phyloP scores from a whole-genome alignment of 2,113 vertebrate species.

The Myrmecobius fasciatus region DNA sequence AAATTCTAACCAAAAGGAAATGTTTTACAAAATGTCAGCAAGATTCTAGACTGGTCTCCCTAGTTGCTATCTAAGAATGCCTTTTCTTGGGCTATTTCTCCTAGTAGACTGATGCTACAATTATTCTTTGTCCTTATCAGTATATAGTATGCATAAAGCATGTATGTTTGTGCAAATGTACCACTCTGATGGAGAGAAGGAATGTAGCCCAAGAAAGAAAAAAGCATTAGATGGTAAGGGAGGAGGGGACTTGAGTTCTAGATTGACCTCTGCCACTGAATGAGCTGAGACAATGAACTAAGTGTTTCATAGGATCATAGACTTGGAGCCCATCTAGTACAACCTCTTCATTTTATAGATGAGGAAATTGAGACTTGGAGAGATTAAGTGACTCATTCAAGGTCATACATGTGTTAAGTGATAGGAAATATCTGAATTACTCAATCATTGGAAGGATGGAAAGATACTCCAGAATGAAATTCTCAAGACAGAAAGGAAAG shows the following conservation, averaged over 20 bases:
- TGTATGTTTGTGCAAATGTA: not conserved
- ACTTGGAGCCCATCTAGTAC: not conserved
- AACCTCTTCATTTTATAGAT: not conserved
- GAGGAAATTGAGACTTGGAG: not conserved
- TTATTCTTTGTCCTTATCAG: not conserved
- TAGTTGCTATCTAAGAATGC: not conserved
- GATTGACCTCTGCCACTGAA: not conserved
- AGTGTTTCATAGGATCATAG: not conserved
- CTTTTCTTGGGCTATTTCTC: not conserved
- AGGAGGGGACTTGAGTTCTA: not conserved
- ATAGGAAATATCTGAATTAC: not conserved
- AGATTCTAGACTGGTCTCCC: not conserved
- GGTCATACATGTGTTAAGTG: not conserved
- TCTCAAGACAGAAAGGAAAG: not conserved
- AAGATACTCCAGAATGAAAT: not conserved
- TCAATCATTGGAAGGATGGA: not conserved
- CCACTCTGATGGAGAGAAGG: constrained; percentile 34
- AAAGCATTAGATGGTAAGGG: not conserved
- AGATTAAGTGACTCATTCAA: not conserved
- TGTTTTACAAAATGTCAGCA: not conserved
- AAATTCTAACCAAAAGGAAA: constrained; percentile 8
- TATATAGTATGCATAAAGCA: not conserved
- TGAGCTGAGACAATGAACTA: not conserved
- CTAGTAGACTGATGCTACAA: not conserved
- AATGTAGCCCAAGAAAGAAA: not conserved